Evolutionary conservation across 2,888 invertebrate genomes (phyloP).

Genomic region (Acanthacorydalis orientalis): DNA sequence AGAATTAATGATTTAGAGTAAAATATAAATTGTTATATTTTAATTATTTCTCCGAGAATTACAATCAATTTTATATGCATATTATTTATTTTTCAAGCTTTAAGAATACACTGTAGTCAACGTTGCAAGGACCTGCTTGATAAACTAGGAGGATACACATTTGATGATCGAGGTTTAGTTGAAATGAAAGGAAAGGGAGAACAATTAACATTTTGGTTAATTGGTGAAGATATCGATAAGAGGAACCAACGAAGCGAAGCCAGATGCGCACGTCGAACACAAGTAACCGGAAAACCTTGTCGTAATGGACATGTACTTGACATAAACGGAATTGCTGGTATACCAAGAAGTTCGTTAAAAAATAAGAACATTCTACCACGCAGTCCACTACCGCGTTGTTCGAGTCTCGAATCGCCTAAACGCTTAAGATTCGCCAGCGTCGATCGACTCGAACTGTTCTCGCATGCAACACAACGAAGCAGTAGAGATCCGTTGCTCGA

Average conservation of each 20-base stretch:
- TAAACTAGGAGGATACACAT: conserved; percentile 57
- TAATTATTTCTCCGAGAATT: no score
- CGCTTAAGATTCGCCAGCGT: conserved; percentile 62
- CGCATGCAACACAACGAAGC: conserved; percentile 27
- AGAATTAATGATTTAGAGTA: no score
- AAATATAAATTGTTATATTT: no score
- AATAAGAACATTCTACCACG: conserved; percentile 39
- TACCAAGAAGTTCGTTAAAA: conserved; percentile 51
- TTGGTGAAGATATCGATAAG: conserved; percentile 52
- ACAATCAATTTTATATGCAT: no score
- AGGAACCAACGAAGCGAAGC: conserved; percentile 36
- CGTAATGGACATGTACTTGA: conserved; percentile 12
- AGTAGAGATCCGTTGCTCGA: conserved; percentile 27
- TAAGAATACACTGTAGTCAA: conserved; percentile 69
- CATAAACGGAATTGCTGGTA: conserved; percentile 8
- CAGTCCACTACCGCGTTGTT: conserved; percentile 44
- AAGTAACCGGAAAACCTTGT: conserved; percentile 20
- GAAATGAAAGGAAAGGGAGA: conserved; percentile 75
- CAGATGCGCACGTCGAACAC: conserved; percentile 29
- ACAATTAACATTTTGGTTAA: conserved; percentile 66
- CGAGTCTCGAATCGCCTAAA: conserved; percentile 72
- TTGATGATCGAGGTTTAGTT: conserved; percentile 58
- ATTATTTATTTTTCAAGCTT: conserved; percentile 29
- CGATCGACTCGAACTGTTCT: conserved; percentile 41
- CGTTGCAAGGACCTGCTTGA: conserved; percentile 53